Evolutionary conservation across 1,140 invertebrate species (phyloP), one percentile per base, ranked within the genome.

Genomic region (Parapsyche elsis): DNA sequence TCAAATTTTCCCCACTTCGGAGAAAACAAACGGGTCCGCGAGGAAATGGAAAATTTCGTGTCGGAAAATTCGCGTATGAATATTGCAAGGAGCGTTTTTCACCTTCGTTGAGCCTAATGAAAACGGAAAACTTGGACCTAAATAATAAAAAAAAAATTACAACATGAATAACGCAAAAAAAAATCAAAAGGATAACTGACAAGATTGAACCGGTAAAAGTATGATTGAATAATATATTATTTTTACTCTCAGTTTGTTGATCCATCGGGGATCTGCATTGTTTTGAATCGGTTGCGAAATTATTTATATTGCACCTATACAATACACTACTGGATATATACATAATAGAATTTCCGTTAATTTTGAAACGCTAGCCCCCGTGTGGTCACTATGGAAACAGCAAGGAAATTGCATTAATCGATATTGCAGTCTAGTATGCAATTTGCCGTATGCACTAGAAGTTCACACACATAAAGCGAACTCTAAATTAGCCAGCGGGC

Each of bases 1-100:
- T 61, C 57, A 61, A 61, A 61, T 61, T 61, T 61, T 21, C 30
- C 30, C 7, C 57, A 61, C 57, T 21, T 21, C 57, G 57, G 57
- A 21, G 57, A 61, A 61, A 61, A 61, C 57, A 61, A 61, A 61
- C 16, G 57, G 12, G 12, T 10, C 49, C 49, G 12, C 12, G 49
- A 53, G 49, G 49, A 53, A 53, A 14, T 14, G 16, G 57, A 9
- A 21, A 61, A 61, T 61, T 61, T 19, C 57, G n/a, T 19, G n/a
- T 16, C 57, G 14, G 57, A 61, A 61, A 61, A 61, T 21, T 61
- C 57, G 9, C 57, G 16, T 21, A 21, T 61, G 57, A 61, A 61
- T 61, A 61, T 61, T 61, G 16, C 16, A 53, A 2, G 16, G 16
- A 9, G 16, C 57, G 57, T 19, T 19, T 38, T 38, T 38, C 30